Evolutionary conservation across 2,888 invertebrate genomes (phyloP), one percentile per base, ranked within the genome.

Genomic region (Ferdinandea cuprea): DNA sequence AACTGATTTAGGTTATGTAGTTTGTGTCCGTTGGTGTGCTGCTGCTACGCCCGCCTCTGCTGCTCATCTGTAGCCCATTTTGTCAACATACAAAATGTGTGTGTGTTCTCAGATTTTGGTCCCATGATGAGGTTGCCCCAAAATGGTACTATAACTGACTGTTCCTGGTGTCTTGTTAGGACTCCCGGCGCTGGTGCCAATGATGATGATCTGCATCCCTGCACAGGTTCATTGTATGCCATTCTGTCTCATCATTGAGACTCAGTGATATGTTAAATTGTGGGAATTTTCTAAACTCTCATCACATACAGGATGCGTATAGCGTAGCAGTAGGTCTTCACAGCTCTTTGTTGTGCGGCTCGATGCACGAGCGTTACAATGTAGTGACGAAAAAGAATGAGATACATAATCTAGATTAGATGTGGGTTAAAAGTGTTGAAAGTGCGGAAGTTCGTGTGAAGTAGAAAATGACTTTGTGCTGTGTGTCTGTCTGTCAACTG

Each of bases 381-480:
- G 61, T 25, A 59, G 28, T 44, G 48, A 54, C 35, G 48, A 65
- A 37, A 30, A 21, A 73, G 58, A 40, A 30, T 30, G n/a, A 73
- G 65, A 40, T 40, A 46, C 42, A 44, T 32, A 28, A 35, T 44
- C 52, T 40, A 46, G 66, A 79, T 66, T 30, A 40, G 42, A 58
- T 69, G 44, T 73, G 66, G 56, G 25, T 19, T 68, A 48, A 44
- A 50, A 40, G 40, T 40, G 40, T 40, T 40, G 69, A 71, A 46
- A 72, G 66, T 77, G 77, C 77, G 83, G 83, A 83, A 73, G 78
- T 83, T 83, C 68, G 78, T 83, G 78, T 78, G 83, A 83, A 83
- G 72, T 63, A 73, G 83, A 83, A 83, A 78, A 81, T 81, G 46
- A 73, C 66, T 80, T 63, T 69, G 71, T 71, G n/a, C n/a, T n/a